Percentiles rank a stretch among this genome's conserved stretches.
Evolutionary conservation across 2,888 invertebrate species (phyloP).

Genomic region (Caenorhabditis uteleia): DNA sequence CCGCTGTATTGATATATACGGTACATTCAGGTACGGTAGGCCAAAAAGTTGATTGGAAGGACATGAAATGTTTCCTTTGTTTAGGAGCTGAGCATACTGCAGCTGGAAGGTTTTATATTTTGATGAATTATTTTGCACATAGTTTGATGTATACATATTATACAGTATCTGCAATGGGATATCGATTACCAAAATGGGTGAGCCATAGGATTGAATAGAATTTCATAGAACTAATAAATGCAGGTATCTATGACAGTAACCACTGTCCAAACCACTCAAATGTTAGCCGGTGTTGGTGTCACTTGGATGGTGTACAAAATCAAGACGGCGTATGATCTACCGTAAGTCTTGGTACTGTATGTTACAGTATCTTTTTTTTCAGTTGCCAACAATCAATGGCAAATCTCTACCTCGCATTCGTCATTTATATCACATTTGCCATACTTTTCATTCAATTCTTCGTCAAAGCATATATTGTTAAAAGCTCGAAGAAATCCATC

Average conservation of each 20-base stretch:
- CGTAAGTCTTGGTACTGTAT: constrained; percentile 25
- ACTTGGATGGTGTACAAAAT: constrained; percentile 60
- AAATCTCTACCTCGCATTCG: constrained; percentile 63
- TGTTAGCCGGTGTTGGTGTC: constrained; percentile 66
- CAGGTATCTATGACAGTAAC: constrained; percentile 64
- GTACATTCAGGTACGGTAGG: constrained; percentile 62
- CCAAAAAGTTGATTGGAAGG: neutral
- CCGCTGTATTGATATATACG: constrained; percentile 69
- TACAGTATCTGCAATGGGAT: constrained; percentile 71
- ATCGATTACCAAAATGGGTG: constrained; percentile 73
- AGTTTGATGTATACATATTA: constrained; percentile 74
- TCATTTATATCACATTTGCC: constrained; percentile 65
- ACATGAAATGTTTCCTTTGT: too few species aligned
- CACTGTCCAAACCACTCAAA: constrained; percentile 64
- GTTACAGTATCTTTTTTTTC: neutral
- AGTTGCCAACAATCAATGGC: constrained; percentile 66
- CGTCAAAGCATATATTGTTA: constrained; percentile 55
- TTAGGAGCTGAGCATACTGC: constrained; percentile 68
- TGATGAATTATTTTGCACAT: constrained; percentile 73
- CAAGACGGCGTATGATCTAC: constrained; percentile 47
- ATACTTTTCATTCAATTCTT: constrained; percentile 66
- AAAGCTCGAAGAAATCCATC: constrained; percentile 25
- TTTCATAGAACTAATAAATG: neutral
- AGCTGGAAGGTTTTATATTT: constrained; percentile 67
- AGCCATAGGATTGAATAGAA: neutral